These are phyloP conservation scores for Vicugna pacos DNA, from an alignment of 2,113 vertebrate species.

Conservation along the genomic window DNA sequence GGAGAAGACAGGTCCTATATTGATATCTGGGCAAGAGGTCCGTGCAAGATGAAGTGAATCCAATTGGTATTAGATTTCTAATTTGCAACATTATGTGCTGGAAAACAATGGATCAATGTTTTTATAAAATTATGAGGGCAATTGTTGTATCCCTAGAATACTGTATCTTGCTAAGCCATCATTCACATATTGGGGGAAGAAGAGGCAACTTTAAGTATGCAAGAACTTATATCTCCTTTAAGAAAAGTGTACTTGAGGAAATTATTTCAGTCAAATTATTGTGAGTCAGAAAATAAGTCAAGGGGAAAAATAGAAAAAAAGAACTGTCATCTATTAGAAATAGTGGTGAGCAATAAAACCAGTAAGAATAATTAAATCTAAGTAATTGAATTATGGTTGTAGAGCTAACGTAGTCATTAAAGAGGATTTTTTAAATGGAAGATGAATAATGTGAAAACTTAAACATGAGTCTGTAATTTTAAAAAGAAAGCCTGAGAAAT, in stretches of 20 bases:
- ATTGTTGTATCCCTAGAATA: neutral
- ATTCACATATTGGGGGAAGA: neutral
- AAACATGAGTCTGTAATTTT: neutral
- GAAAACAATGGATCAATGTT: neutral
- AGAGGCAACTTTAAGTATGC: neutral
- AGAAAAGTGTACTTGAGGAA: neutral
- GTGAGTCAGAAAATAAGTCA: neutral
- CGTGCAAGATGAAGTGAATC: neutral
- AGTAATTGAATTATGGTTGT: neutral
- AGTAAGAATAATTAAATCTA: neutral
- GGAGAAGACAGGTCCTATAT: neutral
- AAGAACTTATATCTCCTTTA: neutral
- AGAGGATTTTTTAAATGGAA: neutral
- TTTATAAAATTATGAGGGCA: neutral
- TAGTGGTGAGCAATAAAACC: neutral
- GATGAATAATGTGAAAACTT: neutral
- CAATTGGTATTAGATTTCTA: neutral
- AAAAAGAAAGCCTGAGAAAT: neutral
- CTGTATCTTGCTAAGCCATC: neutral
- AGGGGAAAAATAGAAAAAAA: neutral
- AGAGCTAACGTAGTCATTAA: neutral
- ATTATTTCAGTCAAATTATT: neutral
- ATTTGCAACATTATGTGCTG: neutral
- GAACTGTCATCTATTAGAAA: neutral
- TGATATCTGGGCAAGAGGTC: neutral